Conservation (phyloP, 2,888 invertebrate species). For the Schrankia costaestrigalis region DNA sequence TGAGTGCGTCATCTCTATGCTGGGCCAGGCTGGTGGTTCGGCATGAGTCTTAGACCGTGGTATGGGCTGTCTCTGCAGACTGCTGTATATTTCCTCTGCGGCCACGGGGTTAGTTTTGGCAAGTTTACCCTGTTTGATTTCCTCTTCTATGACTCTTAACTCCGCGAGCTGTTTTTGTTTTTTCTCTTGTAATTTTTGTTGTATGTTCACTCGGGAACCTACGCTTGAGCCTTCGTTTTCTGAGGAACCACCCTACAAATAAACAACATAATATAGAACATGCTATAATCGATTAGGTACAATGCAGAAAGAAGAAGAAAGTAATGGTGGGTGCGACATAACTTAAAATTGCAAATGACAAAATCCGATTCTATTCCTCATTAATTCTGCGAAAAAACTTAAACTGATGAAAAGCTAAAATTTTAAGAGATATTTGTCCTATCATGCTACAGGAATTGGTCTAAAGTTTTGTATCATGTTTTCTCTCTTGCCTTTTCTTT, state of each 20-base stretch:
- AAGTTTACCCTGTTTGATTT: constrained; percentile 91
- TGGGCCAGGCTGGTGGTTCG: constrained; percentile 77
- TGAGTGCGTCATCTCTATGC: constrained; percentile 66
- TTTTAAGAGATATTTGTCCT: too few species aligned
- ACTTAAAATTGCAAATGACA: too few species aligned
- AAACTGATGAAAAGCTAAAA: too few species aligned
- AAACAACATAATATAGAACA: neutral
- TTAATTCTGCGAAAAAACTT: too few species aligned
- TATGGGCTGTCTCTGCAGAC: constrained; percentile 82
- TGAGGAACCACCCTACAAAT: constrained; percentile 81
- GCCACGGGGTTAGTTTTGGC: constrained; percentile 78
- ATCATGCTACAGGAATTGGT: too few species aligned
- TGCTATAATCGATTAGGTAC: neutral
- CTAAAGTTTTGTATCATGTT: too few species aligned
- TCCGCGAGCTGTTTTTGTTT: constrained; percentile 93
- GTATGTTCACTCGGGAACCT: constrained; percentile 89
- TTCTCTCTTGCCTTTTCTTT: too few species aligned
- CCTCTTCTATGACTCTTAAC: constrained; percentile 88
- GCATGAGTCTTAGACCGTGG: constrained; percentile 85
- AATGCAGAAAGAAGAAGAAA: too few species aligned
- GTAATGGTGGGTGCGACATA: too few species aligned
- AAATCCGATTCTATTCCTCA: too few species aligned
- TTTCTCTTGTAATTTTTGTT: constrained; percentile 92
- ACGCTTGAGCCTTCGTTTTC: constrained; percentile 89
- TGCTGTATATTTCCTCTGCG: constrained; percentile 79